A percentile compares a stretch with the other conserved stretches of the same genome.
These are phyloP conservation scores for Drosophila quinaria DNA, from an alignment of 2,888 invertebrate species.

Conservation along the genomic window DNA sequence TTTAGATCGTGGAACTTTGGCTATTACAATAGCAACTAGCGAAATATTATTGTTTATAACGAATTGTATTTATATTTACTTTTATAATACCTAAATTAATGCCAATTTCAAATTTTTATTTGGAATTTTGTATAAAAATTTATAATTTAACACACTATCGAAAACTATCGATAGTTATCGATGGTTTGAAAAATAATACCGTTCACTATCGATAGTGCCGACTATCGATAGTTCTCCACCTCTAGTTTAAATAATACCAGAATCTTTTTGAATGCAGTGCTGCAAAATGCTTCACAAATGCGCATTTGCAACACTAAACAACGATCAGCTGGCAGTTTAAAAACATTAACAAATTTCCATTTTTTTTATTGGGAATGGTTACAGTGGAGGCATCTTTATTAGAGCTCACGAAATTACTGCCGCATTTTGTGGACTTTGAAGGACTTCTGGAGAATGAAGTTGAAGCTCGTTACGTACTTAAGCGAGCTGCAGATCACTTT, in stretches of 20 bases:
- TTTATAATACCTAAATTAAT: too few relatives aligned
- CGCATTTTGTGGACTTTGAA: constrained; percentile 70
- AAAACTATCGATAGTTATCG: too few relatives aligned
- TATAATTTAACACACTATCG: too few relatives aligned
- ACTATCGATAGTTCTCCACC: too few relatives aligned
- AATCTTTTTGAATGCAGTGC: neutral
- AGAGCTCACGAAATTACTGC: constrained; percentile 66
- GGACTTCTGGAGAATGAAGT: constrained; percentile 59
- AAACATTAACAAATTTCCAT: neutral
- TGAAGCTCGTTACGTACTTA: constrained; percentile 78
- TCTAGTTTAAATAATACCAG: neutral
- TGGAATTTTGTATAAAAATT: too few relatives aligned
- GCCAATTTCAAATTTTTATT: too few relatives aligned
- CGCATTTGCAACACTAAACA: neutral
- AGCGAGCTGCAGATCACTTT: constrained; percentile 57
- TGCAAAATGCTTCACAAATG: neutral
- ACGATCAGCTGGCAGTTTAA: constrained; percentile 26
- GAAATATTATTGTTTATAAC: too few relatives aligned
- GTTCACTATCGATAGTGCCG: too few relatives aligned
- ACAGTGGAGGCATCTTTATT: constrained; percentile 41
- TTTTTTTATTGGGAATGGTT: constrained; percentile 23
- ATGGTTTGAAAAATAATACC: too few relatives aligned
- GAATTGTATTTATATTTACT: too few relatives aligned
- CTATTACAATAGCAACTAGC: too few relatives aligned
- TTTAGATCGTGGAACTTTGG: too few relatives aligned